Percentiles rank a stretch among this genome's conserved stretches.
These are phyloP conservation scores for Drosophila arizonae DNA, from an alignment of 1,140 invertebrate species.

Conservation along the genomic window DNA sequence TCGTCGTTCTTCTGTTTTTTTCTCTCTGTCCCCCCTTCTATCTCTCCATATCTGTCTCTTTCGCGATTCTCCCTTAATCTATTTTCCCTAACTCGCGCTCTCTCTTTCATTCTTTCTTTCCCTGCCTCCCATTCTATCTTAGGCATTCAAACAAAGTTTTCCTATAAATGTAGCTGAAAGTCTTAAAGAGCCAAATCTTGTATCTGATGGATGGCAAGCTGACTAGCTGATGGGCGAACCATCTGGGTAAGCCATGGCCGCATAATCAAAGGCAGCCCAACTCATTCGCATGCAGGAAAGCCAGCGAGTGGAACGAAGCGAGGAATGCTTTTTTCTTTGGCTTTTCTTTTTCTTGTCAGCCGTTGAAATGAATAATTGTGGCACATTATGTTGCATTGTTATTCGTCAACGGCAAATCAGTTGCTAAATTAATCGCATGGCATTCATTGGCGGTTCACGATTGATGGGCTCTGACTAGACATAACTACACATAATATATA, in stretches of 20 bases:
- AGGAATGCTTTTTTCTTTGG: not conserved
- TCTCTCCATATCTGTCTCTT: too few species aligned
- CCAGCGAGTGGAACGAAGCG: constrained; percentile 11
- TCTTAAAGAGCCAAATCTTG: not conserved
- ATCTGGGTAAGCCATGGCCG: constrained; percentile 2
- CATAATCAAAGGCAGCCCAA: constrained; percentile 4
- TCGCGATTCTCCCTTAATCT: too few species aligned
- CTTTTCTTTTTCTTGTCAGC: not conserved
- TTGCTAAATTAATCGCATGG: constrained; percentile 76
- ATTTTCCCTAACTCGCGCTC: too few species aligned
- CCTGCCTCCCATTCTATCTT: too few species aligned
- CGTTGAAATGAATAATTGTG: constrained; percentile 72
- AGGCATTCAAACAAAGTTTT: not conserved
- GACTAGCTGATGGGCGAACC: not conserved
- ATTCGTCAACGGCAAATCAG: constrained; percentile 72
- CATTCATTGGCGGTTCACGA: constrained; percentile 63
- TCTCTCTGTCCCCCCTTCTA: too few species aligned
- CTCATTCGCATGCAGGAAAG: constrained; percentile 23
- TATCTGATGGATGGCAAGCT: not conserved
- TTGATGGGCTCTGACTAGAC: constrained; percentile 46
- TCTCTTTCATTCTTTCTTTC: too few species aligned
- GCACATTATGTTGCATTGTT: constrained; percentile 75
- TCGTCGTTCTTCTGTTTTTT: too few species aligned
- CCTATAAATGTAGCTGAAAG: constrained; percentile 1
- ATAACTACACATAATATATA: constrained; percentile 3